phyloP scores from a whole-genome alignment of 2,797 vertebrate genomes.

The Sebastes matsubarae region DNA sequence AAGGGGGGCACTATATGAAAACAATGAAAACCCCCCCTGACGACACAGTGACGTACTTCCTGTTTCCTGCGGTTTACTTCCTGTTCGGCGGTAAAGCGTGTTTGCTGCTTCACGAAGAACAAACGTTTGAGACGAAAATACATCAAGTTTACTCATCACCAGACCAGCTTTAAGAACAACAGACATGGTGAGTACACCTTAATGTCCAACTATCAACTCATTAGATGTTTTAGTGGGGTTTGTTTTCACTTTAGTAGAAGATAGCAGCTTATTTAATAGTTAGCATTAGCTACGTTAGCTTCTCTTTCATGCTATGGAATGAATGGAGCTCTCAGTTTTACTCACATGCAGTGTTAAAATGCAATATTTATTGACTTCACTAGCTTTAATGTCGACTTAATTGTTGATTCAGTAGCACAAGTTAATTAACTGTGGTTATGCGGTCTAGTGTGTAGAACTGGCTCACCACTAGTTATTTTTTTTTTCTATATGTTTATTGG shows the following conservation, averaged over 20 bases:
- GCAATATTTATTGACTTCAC: too few relatives aligned
- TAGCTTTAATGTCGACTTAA: accelerated
- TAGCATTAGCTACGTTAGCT: conserved; percentile 59
- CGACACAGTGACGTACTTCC: conserved; percentile 38
- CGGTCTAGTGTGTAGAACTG: accelerated
- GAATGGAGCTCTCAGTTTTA: neutral
- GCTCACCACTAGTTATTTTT: too few relatives aligned
- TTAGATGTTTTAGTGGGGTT: accelerated
- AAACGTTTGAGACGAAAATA: conserved; percentile 62
- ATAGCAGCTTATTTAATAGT: neutral
- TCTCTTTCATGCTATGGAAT: conserved; percentile 47
- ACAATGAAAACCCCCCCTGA: neutral
- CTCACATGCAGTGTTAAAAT: too few relatives aligned
- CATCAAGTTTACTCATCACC: accelerated
- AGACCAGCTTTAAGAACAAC: accelerated
- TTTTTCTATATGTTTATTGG: too few relatives aligned
- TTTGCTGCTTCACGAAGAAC: conserved; percentile 12
- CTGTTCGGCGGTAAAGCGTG: conserved; percentile 80
- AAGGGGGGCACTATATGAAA: conserved; percentile 28
- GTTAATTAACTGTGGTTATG: accelerated
- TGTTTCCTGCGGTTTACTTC: conserved; percentile 57
- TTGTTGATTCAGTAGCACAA: too few relatives aligned
- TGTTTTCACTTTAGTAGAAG: neutral
- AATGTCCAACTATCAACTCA: accelerated
- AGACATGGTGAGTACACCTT: conserved; percentile 68